phyloP scores from a whole-genome alignment of 1,140 invertebrate species.

The Hestina assimilis region DNA sequence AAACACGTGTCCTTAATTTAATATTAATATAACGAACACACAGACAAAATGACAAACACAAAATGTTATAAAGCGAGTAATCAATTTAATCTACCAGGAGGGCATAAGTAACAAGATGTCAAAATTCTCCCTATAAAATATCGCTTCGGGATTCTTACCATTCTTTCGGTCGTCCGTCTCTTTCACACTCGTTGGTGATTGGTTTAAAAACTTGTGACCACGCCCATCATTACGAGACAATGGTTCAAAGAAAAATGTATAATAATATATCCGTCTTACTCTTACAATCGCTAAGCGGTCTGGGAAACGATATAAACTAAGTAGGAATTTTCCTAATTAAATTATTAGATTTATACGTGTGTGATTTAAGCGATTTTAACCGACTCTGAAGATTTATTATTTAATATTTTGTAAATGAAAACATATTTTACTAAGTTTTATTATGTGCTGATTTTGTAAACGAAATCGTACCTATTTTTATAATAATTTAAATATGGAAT shows the following conservation, averaged over 20 bases:
- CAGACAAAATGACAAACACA: constrained; percentile 2
- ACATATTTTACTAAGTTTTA: too few relatives aligned
- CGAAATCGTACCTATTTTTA: too few relatives aligned
- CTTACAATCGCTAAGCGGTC: constrained; percentile 21
- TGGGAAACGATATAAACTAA: constrained; percentile 10
- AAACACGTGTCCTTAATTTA: not conserved
- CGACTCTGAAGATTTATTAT: not conserved
- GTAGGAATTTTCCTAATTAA: not conserved
- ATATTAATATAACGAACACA: not conserved
- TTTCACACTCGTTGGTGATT: constrained; percentile 37
- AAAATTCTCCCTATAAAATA: constrained; percentile 37
- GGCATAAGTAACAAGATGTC: constrained; percentile 33
- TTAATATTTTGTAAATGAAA: too few relatives aligned
- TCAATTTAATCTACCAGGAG: constrained; percentile 40
- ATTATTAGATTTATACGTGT: constrained; percentile 1
- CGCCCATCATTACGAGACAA: constrained; percentile 53
- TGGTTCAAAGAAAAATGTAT: constrained; percentile 46
- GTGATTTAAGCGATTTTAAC: not conserved
- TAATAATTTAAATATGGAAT: too few relatives aligned
- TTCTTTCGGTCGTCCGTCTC: constrained; percentile 27
- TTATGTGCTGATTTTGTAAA: too few relatives aligned
- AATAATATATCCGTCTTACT: constrained; percentile 32
- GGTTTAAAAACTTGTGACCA: constrained; percentile 45
- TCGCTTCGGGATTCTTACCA: constrained; percentile 38
- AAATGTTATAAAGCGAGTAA: constrained; percentile 32